Conservation (phyloP, 2,888 invertebrate species). For the Anoplius nigerrimus region DNA sequence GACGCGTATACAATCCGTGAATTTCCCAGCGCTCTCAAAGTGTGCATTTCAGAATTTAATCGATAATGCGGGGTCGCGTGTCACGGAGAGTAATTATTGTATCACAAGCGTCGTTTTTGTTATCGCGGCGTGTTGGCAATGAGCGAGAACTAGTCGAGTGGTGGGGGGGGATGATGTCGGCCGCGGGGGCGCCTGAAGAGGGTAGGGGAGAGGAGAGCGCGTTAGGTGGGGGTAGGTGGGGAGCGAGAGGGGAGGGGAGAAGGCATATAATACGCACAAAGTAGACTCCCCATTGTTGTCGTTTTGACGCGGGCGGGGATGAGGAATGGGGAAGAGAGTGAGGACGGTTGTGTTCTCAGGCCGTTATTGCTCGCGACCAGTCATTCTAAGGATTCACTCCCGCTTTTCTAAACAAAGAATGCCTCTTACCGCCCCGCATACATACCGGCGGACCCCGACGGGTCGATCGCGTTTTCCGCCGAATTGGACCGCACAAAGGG, state of each 20-base stretch:
- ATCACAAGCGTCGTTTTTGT: conserved; percentile 45
- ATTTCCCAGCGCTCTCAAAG: conserved; percentile 56
- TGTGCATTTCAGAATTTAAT: conserved; percentile 64
- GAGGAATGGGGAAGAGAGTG: conserved; percentile 29
- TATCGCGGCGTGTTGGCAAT: conserved; percentile 18
- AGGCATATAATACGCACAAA: conserved; percentile 45
- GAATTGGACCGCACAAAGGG: too few species aligned
- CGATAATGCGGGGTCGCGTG: conserved; percentile 58
- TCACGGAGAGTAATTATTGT: conserved; percentile 55
- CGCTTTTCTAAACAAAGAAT: conserved; percentile 12
- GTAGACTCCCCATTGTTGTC: conserved; percentile 35
- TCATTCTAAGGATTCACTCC: conserved; percentile 42
- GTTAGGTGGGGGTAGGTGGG: too few species aligned
- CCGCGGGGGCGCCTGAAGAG: too few species aligned
- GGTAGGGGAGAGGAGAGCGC: too few species aligned
- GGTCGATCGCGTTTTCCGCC: background rate
- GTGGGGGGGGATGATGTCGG: too few species aligned
- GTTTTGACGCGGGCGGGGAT: conserved; percentile 13
- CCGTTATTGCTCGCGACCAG: conserved; percentile 20
- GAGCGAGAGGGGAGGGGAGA: too few species aligned
- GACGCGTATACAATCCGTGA: too few species aligned
- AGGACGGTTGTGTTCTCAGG: conserved; percentile 37
- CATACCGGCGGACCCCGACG: background rate
- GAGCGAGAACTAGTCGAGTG: conserved; percentile 5
- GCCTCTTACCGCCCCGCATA: background rate